Evolutionary conservation across 2,113 vertebrate genomes (phyloP).

Genomic region (Hyaena hyaena): DNA sequence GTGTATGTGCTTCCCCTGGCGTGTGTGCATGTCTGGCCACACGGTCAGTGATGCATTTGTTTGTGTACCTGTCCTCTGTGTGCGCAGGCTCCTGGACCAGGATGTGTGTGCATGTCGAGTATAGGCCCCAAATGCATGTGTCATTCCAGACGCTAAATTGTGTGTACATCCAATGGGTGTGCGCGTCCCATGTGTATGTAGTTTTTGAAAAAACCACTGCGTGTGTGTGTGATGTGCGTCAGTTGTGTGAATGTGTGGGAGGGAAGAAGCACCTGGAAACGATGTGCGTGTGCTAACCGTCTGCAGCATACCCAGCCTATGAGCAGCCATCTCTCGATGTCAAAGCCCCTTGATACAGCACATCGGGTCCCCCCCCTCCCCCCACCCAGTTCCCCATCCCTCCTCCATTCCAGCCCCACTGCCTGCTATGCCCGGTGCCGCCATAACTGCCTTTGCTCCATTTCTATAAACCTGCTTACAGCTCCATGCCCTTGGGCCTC

Average conservation of each 20-base stretch:
- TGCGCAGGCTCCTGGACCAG: too few species aligned
- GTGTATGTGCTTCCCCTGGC: neutral
- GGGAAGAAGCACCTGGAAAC: neutral
- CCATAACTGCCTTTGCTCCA: neutral
- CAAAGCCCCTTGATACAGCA: accelerated
- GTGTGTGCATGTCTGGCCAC: neutral
- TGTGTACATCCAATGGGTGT: too few species aligned
- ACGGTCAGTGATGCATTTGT: neutral
- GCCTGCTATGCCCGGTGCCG: too few species aligned
- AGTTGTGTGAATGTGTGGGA: neutral
- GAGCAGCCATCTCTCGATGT: neutral
- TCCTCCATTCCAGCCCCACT: neutral
- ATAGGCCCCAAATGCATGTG: neutral
- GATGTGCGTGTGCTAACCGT: accelerated
- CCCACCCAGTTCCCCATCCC: accelerated
- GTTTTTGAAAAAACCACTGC: neutral
- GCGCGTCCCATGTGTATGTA: neutral
- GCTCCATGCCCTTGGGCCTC: neutral
- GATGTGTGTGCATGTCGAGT: too few species aligned
- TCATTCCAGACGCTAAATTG: neutral
- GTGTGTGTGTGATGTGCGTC: neutral
- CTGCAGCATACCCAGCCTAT: too few species aligned
- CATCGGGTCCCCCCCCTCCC: accelerated
- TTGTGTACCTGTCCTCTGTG: neutral
- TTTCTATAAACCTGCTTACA: neutral